phyloP scores from a whole-genome alignment of 2,797 vertebrate species.

The Sebastes vulpes region DNA sequence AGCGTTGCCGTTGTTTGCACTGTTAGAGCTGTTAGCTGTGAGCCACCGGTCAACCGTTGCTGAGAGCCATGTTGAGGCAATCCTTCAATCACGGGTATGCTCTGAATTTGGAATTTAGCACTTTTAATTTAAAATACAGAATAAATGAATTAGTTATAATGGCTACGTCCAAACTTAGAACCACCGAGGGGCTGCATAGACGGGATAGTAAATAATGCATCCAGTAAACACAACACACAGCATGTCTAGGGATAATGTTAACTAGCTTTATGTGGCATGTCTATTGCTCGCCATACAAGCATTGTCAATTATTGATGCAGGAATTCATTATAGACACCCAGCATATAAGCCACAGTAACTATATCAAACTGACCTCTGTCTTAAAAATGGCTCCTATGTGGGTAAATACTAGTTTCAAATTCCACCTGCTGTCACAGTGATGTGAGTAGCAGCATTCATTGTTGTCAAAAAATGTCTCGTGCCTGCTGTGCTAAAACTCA shows the following conservation, averaged over 20 bases:
- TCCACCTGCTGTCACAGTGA: neutral
- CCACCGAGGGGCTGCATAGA: neutral
- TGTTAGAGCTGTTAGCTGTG: too few species aligned
- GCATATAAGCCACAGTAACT: neutral
- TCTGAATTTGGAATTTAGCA: neutral
- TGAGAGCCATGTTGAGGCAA: too few species aligned
- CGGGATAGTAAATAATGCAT: neutral
- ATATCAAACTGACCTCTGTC: neutral
- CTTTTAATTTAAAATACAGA: neutral
- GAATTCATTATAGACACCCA: neutral
- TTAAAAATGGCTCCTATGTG: neutral
- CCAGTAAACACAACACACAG: neutral
- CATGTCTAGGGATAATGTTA: neutral
- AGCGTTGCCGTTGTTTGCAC: too few species aligned
- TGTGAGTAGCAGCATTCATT: neutral
- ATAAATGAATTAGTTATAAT: neutral
- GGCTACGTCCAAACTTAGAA: neutral
- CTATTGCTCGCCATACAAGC: neutral
- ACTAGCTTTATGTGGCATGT: neutral
- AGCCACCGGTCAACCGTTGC: too few species aligned
- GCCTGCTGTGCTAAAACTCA: conserved; percentile 29
- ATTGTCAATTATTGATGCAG: neutral
- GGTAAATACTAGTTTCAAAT: neutral
- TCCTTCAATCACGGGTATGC: too few species aligned
- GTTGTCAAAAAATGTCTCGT: too few species aligned